Evolutionary conservation across 2,113 vertebrate species (phyloP).

Genomic region (Galemys pyrenaicus): DNA sequence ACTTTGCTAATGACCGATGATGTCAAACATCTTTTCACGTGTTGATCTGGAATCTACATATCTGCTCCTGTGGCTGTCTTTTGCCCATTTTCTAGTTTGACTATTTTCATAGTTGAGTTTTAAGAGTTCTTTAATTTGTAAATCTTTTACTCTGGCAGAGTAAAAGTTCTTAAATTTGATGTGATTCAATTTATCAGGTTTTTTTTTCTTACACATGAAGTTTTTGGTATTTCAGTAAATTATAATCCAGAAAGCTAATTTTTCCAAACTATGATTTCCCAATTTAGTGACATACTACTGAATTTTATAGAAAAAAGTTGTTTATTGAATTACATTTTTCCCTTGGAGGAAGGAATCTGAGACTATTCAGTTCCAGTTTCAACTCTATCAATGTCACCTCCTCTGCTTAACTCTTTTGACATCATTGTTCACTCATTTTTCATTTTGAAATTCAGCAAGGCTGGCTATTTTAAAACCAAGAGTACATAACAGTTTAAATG

Average conservation of each 20-base stretch:
- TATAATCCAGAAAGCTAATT: background rate
- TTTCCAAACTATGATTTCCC: background rate
- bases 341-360: background rate
- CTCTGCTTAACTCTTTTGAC: background rate
- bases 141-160: background rate
- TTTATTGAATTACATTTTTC: background rate
- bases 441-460: constrained; percentile 15
- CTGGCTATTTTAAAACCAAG: constrained; percentile 1
- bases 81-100: background rate
- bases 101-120: background rate
- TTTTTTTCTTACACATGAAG: background rate
- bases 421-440: constrained; percentile 16
- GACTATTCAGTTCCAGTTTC: background rate
- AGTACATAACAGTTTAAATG: background rate
- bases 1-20: background rate
- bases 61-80: background rate
- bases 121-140: background rate
- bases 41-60: background rate
- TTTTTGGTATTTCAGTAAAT: background rate
- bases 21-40: background rate
- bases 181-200: background rate
- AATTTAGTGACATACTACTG: background rate
- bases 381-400: background rate
- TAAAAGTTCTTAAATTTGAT: background rate
- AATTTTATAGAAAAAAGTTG: background rate